phyloP scores from a whole-genome alignment of 2,888 invertebrate genomes.

The Serrognathus titanus region DNA sequence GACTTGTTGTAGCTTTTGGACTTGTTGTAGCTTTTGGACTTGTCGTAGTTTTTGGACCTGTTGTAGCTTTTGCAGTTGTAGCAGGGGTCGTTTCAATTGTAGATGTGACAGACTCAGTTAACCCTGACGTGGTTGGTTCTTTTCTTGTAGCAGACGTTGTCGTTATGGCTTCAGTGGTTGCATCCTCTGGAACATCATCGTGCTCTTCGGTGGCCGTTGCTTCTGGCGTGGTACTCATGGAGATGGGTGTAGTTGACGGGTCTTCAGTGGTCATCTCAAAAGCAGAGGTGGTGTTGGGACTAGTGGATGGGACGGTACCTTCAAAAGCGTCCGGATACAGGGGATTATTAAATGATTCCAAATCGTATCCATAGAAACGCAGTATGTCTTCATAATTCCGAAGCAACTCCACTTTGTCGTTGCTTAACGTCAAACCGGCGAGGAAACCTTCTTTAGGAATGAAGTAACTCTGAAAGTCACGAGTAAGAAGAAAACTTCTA shows the following conservation, averaged over 20 bases:
- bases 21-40: not conserved
- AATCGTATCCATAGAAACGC: constrained; percentile 77
- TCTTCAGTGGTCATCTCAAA: not conserved
- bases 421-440: constrained; percentile 75
- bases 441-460: constrained; percentile 79
- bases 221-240: constrained; percentile 1
- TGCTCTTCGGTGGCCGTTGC: constrained; percentile 12
- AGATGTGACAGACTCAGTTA: not conserved
- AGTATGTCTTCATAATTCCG: constrained; percentile 71
- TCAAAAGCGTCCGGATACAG: constrained; percentile 35
- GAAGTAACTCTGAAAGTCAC: constrained; percentile 69
- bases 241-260: not conserved
- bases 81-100: not conserved
- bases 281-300: constrained; percentile 16
- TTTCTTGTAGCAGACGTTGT: not conserved
- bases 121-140: not conserved
- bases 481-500: too few relatives aligned
- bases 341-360: constrained; percentile 52
- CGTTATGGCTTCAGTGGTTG: constrained; percentile 22
- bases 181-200: not conserved
- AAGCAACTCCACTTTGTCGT: constrained; percentile 72
- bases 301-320: not conserved
- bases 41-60: not conserved
- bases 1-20: not conserved
- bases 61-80: not conserved